A percentile compares a stretch with the other conserved stretches of the same genome.
Conservation (phyloP, 2,113 vertebrate species). For the Panurus biarmicus region DNA sequence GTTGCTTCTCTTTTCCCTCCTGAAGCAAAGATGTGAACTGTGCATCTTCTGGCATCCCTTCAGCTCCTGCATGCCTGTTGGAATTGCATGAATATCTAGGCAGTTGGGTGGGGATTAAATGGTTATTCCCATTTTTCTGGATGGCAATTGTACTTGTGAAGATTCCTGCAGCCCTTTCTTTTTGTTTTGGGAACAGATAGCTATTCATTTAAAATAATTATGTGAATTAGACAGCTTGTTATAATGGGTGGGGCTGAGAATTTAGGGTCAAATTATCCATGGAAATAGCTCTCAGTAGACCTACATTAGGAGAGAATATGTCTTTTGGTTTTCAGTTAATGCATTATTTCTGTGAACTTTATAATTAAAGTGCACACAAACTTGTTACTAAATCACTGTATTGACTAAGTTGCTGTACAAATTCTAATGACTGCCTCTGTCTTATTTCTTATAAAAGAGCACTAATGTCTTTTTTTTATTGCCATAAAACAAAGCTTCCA, state of each 20-base stretch:
- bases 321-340: background rate
- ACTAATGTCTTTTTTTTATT: background rate
- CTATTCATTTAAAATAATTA: constrained; percentile 17
- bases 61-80: background rate
- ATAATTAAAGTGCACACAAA: background rate
- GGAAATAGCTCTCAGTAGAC: background rate
- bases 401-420: background rate
- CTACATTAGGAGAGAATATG: background rate
- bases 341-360: background rate
- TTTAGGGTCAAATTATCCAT: constrained; percentile 3
- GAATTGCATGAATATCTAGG: background rate
- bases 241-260: background rate
- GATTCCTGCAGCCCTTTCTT: background rate
- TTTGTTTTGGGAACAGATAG: background rate
- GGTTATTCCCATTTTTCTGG: background rate
- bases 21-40: background rate
- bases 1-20: background rate
- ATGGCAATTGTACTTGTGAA: background rate
- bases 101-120: background rate
- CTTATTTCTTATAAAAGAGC: background rate
- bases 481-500: background rate
- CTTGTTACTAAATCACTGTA: background rate
- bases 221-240: background rate
- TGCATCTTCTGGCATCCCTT: background rate
- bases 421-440: background rate